phyloP scores from a whole-genome alignment of 2,113 vertebrate species.

The Himantopus leucocephalus region DNA sequence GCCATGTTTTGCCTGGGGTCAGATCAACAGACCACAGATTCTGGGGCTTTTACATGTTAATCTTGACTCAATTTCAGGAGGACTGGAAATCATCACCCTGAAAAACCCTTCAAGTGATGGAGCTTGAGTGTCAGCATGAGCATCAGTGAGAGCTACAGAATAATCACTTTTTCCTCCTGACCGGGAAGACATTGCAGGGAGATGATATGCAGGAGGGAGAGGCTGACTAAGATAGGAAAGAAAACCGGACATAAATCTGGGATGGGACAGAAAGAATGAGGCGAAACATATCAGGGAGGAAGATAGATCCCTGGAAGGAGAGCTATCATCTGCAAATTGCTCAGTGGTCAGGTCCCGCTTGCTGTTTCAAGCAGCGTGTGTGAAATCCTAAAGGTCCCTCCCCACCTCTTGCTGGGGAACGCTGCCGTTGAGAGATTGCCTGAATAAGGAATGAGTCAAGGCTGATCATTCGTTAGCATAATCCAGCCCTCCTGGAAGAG shows the following conservation, averaged over 20 bases:
- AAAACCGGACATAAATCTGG: not conserved
- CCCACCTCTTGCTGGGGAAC: not conserved
- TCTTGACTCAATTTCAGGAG: not conserved
- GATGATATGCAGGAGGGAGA: not conserved
- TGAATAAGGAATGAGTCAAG: not conserved
- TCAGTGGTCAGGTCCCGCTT: not conserved
- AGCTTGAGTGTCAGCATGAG: not conserved
- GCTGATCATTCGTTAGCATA: not conserved
- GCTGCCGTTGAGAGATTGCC: not conserved
- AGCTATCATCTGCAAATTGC: not conserved
- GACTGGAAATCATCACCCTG: not conserved
- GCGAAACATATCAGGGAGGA: not conserved
- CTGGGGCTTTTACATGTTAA: not conserved
- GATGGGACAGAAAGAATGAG: not conserved
- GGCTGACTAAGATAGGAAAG: not conserved
- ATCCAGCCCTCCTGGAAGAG: not conserved
- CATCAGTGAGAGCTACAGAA: not conserved
- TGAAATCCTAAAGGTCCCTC: not conserved
- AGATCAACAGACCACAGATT: conserved; percentile 3
- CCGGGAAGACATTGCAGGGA: not conserved
- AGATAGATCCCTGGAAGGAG: not conserved
- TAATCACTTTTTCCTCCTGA: not conserved
- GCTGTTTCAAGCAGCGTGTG: not conserved
- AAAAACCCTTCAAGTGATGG: not conserved
- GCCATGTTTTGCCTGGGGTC: conserved; percentile 17